Base-by-base conservation (phyloP, 2,888 invertebrate genomes). In the Lymantria dispar region DNA sequence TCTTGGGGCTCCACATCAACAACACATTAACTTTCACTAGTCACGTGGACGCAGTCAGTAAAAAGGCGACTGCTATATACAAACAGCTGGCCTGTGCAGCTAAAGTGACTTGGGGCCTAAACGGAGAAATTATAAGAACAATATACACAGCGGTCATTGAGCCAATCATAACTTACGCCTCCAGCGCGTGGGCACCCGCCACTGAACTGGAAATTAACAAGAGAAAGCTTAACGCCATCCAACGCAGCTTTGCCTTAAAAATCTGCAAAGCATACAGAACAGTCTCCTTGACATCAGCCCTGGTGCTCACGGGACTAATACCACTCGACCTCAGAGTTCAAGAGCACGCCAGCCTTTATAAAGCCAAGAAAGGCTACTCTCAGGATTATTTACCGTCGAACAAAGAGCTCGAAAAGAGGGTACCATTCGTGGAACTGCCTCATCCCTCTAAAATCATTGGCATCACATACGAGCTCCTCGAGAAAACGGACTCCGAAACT, bases 1-100 rank as follows among this genome's bases (percentile, higher is more conserved):
- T 62, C 0, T 22, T 60, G n/a, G 59, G 59, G 0, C 42, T 60
- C 0, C 52, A 15, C 1, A 53, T 62, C 0, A 60, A 62, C 42
- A 13, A 44, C 0, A 47, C 10, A 0, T 13, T 49, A 5, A 0
- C 22, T 3, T 53, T 49, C 15, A 48, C 43, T 10, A 7, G 11
- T 0, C 47, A 49, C n/a, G 33, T 47, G 0, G 10, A 37, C 12
- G 7, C 37, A 10, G n/a, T 33, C n/a, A 45, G 48, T 13, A 10
- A 12, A 2, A 50, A 45, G 14, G 50, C 50, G 0, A 8, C 42
- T 0, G 13, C 31, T 7, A 29, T 53, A 0, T 49, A 53, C 12
- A 49, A 49, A 12, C 43, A 44, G n/a, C 41, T 53, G 0, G 13
- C 47, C 0, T 9, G 33, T 1, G 38, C 50, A 3, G 50, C 54